These are phyloP conservation scores for Henicopernis longicauda DNA, from an alignment of 2,113 vertebrate species.

Conservation along the genomic window DNA sequence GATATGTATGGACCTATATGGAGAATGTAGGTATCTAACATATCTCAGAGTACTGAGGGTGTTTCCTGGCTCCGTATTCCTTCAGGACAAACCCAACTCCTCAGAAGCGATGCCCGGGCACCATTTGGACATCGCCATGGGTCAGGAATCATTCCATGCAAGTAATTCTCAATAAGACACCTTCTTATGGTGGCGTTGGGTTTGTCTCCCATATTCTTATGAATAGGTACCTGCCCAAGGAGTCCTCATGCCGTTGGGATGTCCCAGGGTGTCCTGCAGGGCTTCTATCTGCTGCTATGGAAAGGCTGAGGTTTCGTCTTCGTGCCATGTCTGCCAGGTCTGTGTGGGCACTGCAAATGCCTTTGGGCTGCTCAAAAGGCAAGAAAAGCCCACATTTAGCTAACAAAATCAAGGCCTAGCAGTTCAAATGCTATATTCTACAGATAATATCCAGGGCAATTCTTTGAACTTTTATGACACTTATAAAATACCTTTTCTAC, in stretches of 20 bases:
- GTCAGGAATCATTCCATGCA: neutral
- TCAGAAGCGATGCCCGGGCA: neutral
- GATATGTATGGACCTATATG: too few relatives aligned
- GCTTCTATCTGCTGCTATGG: rapidly evolving
- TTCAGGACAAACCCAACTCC: neutral
- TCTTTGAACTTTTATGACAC: rapidly evolving
- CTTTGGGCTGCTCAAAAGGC: neutral
- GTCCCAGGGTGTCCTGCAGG: neutral
- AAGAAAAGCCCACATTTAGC: neutral
- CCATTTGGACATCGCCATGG: rapidly evolving
- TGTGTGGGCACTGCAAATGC: neutral
- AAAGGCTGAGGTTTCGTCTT: neutral
- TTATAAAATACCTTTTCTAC: neutral
- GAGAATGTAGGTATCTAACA: too few relatives aligned
- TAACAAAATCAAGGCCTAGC: neutral
- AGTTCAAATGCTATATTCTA: neutral
- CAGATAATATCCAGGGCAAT: neutral
- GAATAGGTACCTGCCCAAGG: neutral
- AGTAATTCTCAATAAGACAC: neutral
- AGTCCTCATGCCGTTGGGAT: rapidly evolving
- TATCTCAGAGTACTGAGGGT: neutral
- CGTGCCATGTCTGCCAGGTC: neutral
- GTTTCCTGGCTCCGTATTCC: rapidly evolving
- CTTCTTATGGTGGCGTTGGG: neutral
- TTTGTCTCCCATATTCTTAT: neutral